Conservation (phyloP, 2,797 vertebrate genomes). For the Tinamus major region DNA sequence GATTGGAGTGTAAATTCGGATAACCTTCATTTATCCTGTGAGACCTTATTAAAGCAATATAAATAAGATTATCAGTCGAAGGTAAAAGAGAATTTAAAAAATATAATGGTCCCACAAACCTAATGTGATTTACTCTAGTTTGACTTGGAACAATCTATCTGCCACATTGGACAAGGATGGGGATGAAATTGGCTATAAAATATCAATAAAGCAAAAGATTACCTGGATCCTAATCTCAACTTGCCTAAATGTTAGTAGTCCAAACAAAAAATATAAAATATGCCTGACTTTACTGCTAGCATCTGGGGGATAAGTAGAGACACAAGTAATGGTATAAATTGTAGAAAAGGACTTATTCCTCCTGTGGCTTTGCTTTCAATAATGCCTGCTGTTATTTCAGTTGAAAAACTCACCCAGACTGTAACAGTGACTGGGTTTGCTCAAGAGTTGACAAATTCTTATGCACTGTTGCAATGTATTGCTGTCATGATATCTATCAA, state of each 20-base stretch:
- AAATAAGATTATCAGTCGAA: constrained; percentile 41
- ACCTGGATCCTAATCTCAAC: neutral
- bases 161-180: neutral
- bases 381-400: neutral
- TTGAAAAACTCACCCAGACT: neutral
- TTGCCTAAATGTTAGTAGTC: constrained; percentile 10
- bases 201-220: constrained; percentile 11
- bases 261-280: neutral
- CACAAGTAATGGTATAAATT: neutral
- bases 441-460: neutral
- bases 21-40: constrained; percentile 3
- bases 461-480: neutral
- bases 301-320: neutral
- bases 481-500: neutral
- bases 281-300: neutral
- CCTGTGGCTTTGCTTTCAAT: neutral
- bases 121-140: constrained; percentile 35
- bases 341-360: neutral
- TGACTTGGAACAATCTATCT: neutral
- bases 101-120: neutral
- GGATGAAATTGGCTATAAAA: constrained; percentile 30
- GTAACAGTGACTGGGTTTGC: neutral
- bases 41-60: constrained; percentile 17
- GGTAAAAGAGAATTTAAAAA: constrained; percentile 16
- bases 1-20: neutral